Conservation (phyloP, 2,888 invertebrate genomes). For the Horisme vitalbata region DNA sequence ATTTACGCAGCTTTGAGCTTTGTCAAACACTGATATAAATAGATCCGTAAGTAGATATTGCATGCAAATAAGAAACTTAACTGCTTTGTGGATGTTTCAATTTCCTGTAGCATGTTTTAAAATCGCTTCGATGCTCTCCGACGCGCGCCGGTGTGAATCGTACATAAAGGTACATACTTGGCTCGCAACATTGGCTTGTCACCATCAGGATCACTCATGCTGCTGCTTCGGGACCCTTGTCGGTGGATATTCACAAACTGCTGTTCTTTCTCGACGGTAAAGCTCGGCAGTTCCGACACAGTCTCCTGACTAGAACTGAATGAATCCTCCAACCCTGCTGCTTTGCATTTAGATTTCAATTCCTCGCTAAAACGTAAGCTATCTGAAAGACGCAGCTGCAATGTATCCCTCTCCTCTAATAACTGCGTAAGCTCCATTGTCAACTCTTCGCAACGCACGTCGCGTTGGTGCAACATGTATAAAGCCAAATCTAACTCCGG, state of each 20-base stretch:
- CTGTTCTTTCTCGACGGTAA: conserved; percentile 56
- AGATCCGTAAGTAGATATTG: too few relatives aligned
- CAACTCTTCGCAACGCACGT: conserved; percentile 93
- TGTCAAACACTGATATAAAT: too few relatives aligned
- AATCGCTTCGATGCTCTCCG: too few relatives aligned
- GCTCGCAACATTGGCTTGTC: conserved; percentile 75
- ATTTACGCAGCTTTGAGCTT: too few relatives aligned
- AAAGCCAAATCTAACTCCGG: conserved; percentile 90
- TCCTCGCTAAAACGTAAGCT: conserved; percentile 89
- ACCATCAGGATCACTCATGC: conserved; percentile 66
- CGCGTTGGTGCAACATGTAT: conserved; percentile 93
- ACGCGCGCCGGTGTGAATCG: too few relatives aligned
- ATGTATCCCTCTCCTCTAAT: conserved; percentile 92
- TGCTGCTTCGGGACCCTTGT: conserved; percentile 68
- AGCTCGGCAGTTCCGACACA: conserved; percentile 54
- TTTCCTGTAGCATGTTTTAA: too few relatives aligned
- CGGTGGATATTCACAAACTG: conserved; percentile 65
- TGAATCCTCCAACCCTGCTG: conserved; percentile 52
- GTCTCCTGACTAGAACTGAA: conserved; percentile 54
- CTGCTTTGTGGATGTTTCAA: too few relatives aligned
- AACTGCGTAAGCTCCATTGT: conserved; percentile 92
- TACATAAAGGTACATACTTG: too few relatives aligned
- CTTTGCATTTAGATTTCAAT: conserved; percentile 55
- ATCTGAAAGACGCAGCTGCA: conserved; percentile 92
- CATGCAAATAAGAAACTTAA: too few relatives aligned